Base-by-base conservation (phyloP, 2,888 invertebrate species). In the Malthinus seriepunctatus region DNA sequence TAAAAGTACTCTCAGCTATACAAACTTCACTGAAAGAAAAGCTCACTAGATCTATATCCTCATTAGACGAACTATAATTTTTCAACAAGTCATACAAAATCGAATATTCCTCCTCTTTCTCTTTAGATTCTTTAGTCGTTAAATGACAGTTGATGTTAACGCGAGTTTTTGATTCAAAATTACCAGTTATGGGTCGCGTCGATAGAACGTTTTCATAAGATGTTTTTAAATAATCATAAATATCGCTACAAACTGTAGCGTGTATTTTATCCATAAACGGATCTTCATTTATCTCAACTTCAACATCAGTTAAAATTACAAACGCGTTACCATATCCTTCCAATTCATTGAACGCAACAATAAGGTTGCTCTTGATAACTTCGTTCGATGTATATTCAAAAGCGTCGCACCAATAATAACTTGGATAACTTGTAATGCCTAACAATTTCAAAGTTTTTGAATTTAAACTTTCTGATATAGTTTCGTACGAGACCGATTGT, bases 361-460 rank as follows among this genome's bases (percentile, higher is more conserved):
- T 53, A 15, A n/a, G 39, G 8, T 67, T 63, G 38, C 65, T 65
- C 23, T 32, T 14, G 4, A 67, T 46, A 1, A 44, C 15, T 10
- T 50, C 12, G 0, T 52, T 14, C 4, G 61, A 44, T 1, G 51
- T 58, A 32, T 61, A 65, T 14, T 45, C 33, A 47, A 66, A 68
- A 4, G 63, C 67, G 47, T 62, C 52, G 46, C 68, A 69, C 67
- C 68, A 66, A 44, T 67, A 68, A 14, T 58, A 49, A 8, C 64
- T 60, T 2, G 61, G 50, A 53, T 32, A 11, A 52, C 45, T 8
- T 34, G 23, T 3, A 12, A 31, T 0, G 9, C 10, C 4, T 12
- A 1, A 1, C 45, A 48, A 8, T 14, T n/a, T 32, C 8, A 6
- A 32, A 8, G 8, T 53, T 14, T 4, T 14, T 10, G 9, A 3